Percentiles rank a stretch among this genome's conserved stretches.
Evolutionary conservation across 2,797 vertebrate genomes (phyloP).

Genomic region (Pseudochromis fuscus): DNA sequence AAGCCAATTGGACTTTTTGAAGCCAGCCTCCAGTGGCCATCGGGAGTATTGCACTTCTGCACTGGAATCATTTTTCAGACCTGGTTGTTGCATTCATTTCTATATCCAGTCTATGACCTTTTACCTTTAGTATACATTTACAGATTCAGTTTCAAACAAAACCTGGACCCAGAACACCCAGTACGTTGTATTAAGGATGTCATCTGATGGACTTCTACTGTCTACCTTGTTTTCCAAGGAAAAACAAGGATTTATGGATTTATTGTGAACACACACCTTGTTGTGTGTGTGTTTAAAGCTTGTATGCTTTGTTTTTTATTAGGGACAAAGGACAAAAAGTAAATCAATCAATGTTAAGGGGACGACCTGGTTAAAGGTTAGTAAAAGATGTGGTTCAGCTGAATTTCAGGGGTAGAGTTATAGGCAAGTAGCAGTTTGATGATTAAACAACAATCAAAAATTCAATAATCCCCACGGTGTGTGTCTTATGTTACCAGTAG

Average conservation of each 20-base stretch:
- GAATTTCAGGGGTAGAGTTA: no score
- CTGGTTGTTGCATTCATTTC: no score
- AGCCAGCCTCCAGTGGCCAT: no score
- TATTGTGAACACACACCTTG: conserved; percentile 72
- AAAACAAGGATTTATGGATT: conserved; percentile 71
- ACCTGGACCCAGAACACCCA: conserved; percentile 21
- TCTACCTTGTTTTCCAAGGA: conserved; percentile 59
- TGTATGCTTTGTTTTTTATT: no score
- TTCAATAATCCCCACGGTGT: conserved; percentile 54
- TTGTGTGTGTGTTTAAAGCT: not conserved
- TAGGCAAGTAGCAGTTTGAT: no score
- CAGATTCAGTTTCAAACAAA: not conserved
- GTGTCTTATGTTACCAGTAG: conserved; percentile 35
- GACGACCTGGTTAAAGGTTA: no score
- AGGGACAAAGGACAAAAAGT: not conserved
- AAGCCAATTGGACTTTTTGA: no score
- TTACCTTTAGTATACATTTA: not conserved
- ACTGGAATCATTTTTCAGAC: no score
- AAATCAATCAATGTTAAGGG: not conserved
- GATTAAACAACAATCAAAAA: conserved; percentile 36
- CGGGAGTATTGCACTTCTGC: no score
- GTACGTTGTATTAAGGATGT: conserved; percentile 55
- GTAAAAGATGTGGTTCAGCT: no score
- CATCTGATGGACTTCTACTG: conserved; percentile 56
- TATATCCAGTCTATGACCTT: not conserved